Conservation (phyloP, 2,888 invertebrate genomes). For the Pollenia griseotomentosa region DNA sequence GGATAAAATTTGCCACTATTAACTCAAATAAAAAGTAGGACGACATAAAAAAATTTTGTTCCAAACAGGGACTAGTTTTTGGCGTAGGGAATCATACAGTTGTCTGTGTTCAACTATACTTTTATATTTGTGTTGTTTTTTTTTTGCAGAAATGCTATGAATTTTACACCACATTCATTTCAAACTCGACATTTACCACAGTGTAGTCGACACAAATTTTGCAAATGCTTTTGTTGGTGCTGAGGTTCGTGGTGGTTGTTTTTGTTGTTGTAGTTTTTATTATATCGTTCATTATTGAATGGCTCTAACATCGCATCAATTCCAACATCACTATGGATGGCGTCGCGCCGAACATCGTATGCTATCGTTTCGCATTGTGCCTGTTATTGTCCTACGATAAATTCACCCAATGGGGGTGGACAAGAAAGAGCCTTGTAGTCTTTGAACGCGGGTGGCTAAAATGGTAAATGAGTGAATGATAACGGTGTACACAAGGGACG, state of each 20-base stretch:
- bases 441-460: constrained; percentile 68
- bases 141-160: constrained; percentile 50
- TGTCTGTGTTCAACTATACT: no score
- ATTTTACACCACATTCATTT: constrained; percentile 65
- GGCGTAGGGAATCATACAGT: no score
- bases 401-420: constrained; percentile 70
- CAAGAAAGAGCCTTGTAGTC: constrained; percentile 59
- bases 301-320: constrained; percentile 70
- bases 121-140: no score
- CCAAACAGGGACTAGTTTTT: no score
- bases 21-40: no score
- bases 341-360: constrained; percentile 44
- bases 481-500: constrained; percentile 72
- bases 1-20: no score
- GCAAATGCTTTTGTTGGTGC: constrained; percentile 52
- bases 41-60: no score
- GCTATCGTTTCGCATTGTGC: constrained; percentile 55
- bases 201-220: constrained; percentile 65
- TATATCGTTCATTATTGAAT: constrained; percentile 71
- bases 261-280: constrained; percentile 44
- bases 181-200: constrained; percentile 63
- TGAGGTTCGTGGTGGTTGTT: constrained; percentile 10
- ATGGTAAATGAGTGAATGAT: constrained; percentile 66
- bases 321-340: constrained; percentile 61
- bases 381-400: constrained; percentile 61